Conservation (phyloP, 2,113 vertebrate species). For the Saimiri boliviensis region DNA sequence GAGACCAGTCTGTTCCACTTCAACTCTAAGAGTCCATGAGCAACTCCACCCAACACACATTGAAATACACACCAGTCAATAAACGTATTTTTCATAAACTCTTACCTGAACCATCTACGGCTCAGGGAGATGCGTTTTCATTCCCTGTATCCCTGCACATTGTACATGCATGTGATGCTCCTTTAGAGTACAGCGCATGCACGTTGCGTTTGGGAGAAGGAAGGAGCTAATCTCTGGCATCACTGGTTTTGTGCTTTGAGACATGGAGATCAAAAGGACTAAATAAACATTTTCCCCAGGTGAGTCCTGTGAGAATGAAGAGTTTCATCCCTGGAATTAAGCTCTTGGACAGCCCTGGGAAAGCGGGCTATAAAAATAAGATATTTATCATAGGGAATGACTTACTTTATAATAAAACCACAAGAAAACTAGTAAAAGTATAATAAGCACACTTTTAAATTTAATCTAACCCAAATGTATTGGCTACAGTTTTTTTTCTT, state of each 20-base stretch:
- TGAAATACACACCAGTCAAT: too few species aligned
- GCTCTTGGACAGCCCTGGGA: background rate
- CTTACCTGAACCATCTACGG: background rate
- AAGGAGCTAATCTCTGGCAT: accelerated
- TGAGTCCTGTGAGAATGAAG: background rate
- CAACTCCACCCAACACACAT: background rate
- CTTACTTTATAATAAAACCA: background rate
- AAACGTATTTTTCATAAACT: background rate
- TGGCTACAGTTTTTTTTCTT: background rate
- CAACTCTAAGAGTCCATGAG: background rate
- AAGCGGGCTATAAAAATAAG: background rate
- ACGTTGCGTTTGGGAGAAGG: background rate
- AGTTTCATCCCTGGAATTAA: background rate
- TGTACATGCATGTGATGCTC: accelerated
- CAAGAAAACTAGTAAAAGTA: background rate
- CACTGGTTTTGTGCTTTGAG: background rate
- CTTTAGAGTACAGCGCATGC: background rate
- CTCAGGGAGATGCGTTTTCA: background rate
- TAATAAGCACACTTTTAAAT: background rate
- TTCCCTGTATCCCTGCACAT: background rate
- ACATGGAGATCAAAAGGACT: background rate
- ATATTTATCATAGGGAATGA: background rate
- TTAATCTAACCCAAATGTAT: background rate
- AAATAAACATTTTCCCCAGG: background rate
- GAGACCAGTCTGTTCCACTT: accelerated